Evolutionary conservation across 2,888 invertebrate species (phyloP).

Genomic region (Drosophila planitibia): DNA sequence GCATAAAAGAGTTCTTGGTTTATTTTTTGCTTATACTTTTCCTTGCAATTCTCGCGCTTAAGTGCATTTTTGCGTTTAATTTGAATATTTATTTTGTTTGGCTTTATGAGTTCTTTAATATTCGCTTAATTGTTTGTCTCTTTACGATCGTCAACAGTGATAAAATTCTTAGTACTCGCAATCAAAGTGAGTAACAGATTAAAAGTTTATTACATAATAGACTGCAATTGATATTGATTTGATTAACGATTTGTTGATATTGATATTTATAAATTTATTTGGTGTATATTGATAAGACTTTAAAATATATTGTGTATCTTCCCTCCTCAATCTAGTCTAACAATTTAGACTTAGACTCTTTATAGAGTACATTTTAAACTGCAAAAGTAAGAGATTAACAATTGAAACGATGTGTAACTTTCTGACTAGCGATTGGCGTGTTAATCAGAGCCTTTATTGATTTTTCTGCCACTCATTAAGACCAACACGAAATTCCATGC

Average conservation of each 20-base stretch:
- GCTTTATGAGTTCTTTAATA: slow-evolving; percentile 27
- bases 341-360: slow-evolving; percentile 3
- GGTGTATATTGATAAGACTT: not conserved
- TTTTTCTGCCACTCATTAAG: slow-evolving; percentile 64
- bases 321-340: not conserved
- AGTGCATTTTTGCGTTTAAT: slow-evolving; percentile 28
- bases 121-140: slow-evolving; percentile 13
- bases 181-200: slow-evolving; percentile 11
- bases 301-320: not conserved
- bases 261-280: not conserved
- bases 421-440: slow-evolving; percentile 50
- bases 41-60: slow-evolving; percentile 30
- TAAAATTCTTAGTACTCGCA: slow-evolving; percentile 21
- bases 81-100: slow-evolving; percentile 8
- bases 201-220: not conserved
- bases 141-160: slow-evolving; percentile 40
- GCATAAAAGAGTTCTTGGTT: slow-evolving; percentile 8
- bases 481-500: slow-evolving; percentile 49
- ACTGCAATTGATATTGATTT: not conserved
- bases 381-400: not conserved
- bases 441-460: slow-evolving; percentile 61
- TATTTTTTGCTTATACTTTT: slow-evolving; percentile 23
- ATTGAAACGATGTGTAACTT: slow-evolving; percentile 22
- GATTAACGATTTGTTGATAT: not conserved
- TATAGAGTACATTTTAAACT: not conserved